Percentiles rank a stretch among this genome's conserved stretches.
These are phyloP conservation scores for Enoplosus armatus DNA, from an alignment of 2,797 vertebrate genomes.

Conservation along the genomic window DNA sequence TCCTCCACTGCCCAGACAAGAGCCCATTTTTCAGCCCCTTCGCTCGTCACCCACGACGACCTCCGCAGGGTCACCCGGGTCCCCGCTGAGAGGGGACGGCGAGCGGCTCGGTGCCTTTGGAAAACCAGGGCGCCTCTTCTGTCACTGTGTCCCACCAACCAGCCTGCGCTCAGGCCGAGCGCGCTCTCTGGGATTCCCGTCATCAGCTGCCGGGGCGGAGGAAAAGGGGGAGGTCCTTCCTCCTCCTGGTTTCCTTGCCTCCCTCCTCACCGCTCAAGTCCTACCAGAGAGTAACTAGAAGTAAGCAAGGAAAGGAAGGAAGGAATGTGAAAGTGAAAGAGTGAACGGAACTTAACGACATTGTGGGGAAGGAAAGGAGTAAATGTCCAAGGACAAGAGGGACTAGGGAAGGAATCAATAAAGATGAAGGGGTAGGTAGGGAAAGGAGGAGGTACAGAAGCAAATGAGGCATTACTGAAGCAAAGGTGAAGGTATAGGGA, in stretches of 20 bases:
- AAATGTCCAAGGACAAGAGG: no score
- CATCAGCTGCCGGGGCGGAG: neutral
- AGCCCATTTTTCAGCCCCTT: slow-evolving; percentile 70
- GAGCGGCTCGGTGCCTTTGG: slow-evolving; percentile 48
- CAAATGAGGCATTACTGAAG: neutral
- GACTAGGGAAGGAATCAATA: neutral
- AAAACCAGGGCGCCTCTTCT: slow-evolving; percentile 45
- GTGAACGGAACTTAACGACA: neutral
- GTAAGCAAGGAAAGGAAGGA: neutral
- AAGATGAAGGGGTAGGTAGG: no score
- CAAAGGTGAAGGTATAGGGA: neutral
- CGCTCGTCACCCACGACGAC: slow-evolving; percentile 50
- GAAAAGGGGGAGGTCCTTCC: neutral
- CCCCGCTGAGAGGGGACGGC: slow-evolving; percentile 3
- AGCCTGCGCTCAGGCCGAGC: neutral
- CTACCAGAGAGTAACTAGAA: neutral
- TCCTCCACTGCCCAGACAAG: slow-evolving; percentile 40
- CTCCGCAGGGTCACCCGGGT: slow-evolving; percentile 61
- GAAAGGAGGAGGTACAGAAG: neutral
- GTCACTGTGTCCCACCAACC: neutral
- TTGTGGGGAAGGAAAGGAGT: neutral
- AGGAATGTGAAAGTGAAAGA: neutral
- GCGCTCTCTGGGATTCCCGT: slow-evolving; percentile 11
- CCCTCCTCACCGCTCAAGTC: neutral
- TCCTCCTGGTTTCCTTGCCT: slow-evolving; percentile 2